Base-by-base conservation (phyloP, 2,888 invertebrate genomes). In the Gymnosoma rotundatum region DNA sequence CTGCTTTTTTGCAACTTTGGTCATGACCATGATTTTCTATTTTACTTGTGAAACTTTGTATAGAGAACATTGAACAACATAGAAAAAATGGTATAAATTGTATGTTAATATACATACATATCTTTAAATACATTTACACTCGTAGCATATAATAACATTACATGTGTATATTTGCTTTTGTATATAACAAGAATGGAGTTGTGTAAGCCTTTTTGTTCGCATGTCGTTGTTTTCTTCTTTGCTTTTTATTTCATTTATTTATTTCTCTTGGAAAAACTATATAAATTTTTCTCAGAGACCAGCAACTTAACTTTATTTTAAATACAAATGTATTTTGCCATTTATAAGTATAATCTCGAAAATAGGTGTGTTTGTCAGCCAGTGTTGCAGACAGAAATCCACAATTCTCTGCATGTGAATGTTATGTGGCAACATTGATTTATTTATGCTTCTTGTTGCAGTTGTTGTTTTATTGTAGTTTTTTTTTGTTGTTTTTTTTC, bases 11-110 rank as follows among this genome's bases (percentile, higher is more conserved):
- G 45, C 52, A 42, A 50, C 58, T 78, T 78, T 84, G 81, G 84
- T 70, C 84, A 84, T 84, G 84, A 84, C 84, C 84, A 81, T 84
- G 84, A 84, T 84, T 84, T 84, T 72, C 38, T 38, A 56, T 64
- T 78, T 64, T 36, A 50, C 48, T 78, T 48, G 48, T n/a, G n/a
- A n/a, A n/a, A 54, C 54, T 42, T n/a, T 50, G 9, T 25, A 42
- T 6, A 72, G 10, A 63, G 18, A 78, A 63, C 25, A 69, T 52
- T 60, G 52, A 52, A 58, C 36, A 56, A 20, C 48, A 48, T n/a
- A 32, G 8, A 58, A 48, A 21, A 50, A 36, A 0, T 5, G 45
- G 45, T 25, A 16, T 48, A 45, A 32, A 7, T 45, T 14, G 0
- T 50, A 12, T 58, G 21, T 25, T 18, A 18, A 4, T 78, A 5